Evolutionary conservation across 2,888 invertebrate species (phyloP).

Genomic region (Pseudeuparius sepicola): DNA sequence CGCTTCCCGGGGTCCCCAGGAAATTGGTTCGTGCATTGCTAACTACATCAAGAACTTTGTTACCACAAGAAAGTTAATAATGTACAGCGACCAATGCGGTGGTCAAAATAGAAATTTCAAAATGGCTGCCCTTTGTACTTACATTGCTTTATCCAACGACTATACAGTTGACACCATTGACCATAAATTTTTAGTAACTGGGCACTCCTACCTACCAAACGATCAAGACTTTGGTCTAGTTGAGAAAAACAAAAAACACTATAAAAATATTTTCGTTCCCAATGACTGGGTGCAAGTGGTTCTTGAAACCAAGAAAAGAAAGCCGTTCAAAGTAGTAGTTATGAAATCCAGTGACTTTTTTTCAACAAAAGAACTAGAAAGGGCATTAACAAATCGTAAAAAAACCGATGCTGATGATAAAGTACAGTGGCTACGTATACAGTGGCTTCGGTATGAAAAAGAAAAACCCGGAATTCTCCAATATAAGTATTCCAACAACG

Average conservation of each 20-base stretch:
- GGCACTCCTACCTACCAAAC: too few relatives aligned
- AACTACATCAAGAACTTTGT: slow-evolving; percentile 21
- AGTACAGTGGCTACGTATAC: slow-evolving; percentile 9
- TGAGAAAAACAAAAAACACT: too few relatives aligned
- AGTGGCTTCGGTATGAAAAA: slow-evolving; percentile 6
- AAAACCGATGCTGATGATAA: too few relatives aligned
- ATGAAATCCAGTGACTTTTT: too few relatives aligned
- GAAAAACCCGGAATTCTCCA: slow-evolving; percentile 2
- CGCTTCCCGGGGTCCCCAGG: slow-evolving; percentile 28
- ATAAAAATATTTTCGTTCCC: slow-evolving; percentile 21
- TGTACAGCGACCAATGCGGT: slow-evolving; percentile 21
- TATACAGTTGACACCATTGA: slow-evolving; percentile 8
- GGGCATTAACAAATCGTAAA: too few relatives aligned
- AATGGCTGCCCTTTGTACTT: too few relatives aligned
- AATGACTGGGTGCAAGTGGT: slow-evolving; percentile 22
- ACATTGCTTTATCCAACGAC: too few relatives aligned
- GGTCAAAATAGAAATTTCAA: slow-evolving; percentile 28
- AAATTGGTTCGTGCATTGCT: slow-evolving; percentile 27
- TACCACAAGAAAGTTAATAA: too few relatives aligned
- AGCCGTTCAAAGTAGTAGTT: too few relatives aligned
- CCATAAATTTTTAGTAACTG: slow-evolving; percentile 12
- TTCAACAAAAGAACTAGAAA: neutral
- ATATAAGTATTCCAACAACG: slow-evolving; percentile 9
- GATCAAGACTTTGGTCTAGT: too few relatives aligned
- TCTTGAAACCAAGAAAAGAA: slow-evolving; percentile 17